Percentiles rank a stretch among this genome's conserved stretches.
Evolutionary conservation across 2,797 vertebrate genomes (phyloP).

Genomic region (Nannoperca australis): DNA sequence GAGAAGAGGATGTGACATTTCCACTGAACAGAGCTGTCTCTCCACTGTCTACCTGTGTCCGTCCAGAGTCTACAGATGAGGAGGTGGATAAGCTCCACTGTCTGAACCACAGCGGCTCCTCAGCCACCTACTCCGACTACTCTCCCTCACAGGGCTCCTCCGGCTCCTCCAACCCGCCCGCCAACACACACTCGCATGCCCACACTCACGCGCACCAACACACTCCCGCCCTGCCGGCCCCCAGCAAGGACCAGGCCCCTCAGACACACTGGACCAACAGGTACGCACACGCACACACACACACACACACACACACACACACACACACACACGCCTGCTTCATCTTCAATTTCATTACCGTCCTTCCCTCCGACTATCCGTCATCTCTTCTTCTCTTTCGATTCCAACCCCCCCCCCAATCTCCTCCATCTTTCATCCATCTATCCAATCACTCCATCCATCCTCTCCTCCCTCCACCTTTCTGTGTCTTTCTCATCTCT

Average conservation of each 20-base stretch:
- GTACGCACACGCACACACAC: slow-evolving; percentile 74
- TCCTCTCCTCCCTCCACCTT: slow-evolving; percentile 44
- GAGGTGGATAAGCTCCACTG: slow-evolving; percentile 98
- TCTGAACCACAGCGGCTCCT: slow-evolving; percentile 99
- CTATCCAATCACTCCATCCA: slow-evolving; percentile 25
- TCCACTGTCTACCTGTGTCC: slow-evolving; percentile 16
- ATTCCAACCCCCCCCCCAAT: slow-evolving; percentile 24
- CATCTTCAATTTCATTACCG: slow-evolving; percentile 34
- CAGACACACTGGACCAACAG: slow-evolving; percentile 99
- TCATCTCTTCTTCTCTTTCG: slow-evolving; percentile 49
- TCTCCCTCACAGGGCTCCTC: slow-evolving; percentile 99
- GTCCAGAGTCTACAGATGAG: slow-evolving; percentile 96
- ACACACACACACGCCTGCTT: slow-evolving; percentile 7
- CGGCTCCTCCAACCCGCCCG: slow-evolving; percentile 94
- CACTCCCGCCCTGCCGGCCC: slow-evolving; percentile 87
- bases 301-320: slow-evolving; percentile 5
- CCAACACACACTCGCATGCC: slow-evolving; percentile 83
- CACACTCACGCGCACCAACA: slow-evolving; percentile 67
- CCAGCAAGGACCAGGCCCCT: slow-evolving; percentile 93
- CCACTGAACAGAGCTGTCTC: slow-evolving; percentile 27
- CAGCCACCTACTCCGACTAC: slow-evolving; percentile 99
- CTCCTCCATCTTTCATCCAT: slow-evolving; percentile 51
- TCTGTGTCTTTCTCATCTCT: slow-evolving; percentile 45
- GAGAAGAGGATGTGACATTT: slow-evolving; percentile 49
- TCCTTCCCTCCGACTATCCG: slow-evolving; percentile 22